Percentiles rank a stretch among this genome's conserved stretches.
phyloP scores from a whole-genome alignment of 1,140 invertebrate species.

The Amphibalanus amphitrite region DNA sequence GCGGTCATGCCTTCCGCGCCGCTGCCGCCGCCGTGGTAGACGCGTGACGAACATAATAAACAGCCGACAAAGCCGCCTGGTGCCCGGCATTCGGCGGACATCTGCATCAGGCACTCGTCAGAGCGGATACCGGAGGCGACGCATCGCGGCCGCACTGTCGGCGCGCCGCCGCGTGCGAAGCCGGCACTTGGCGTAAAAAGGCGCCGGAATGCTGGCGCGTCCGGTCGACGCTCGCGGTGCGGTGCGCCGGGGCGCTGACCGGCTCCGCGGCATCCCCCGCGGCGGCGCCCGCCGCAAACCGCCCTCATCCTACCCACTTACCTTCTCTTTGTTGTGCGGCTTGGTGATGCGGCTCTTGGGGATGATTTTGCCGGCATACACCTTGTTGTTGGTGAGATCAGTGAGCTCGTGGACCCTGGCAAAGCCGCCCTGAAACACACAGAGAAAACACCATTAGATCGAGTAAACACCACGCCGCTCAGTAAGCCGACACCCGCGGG shows the following conservation, averaged over 20 bases:
- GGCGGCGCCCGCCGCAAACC: no score
- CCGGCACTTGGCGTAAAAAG: constrained; percentile 2
- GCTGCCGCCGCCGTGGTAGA: no score
- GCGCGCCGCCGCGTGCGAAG: not conserved
- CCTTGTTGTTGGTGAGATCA: constrained; percentile 37
- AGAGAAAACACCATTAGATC: constrained; percentile 6
- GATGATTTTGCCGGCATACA: constrained; percentile 54
- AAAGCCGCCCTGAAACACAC: constrained; percentile 45
- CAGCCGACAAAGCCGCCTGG: no score
- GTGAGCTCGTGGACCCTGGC: constrained; percentile 51
- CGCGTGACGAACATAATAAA: no score
- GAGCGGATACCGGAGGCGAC: not conserved
- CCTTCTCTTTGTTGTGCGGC: constrained; percentile 46
- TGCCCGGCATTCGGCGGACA: no score
- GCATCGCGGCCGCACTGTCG: no score
- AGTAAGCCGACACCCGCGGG: no score
- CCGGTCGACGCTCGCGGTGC: not conserved
- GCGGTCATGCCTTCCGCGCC: no score
- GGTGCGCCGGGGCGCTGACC: no score
- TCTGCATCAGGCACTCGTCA: no score
- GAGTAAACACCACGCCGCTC: no score
- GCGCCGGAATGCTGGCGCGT: constrained; percentile 1
- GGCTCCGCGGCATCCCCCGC: no score
- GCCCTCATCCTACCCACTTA: constrained; percentile 18
- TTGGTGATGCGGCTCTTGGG: constrained; percentile 47